Conservation (phyloP, 2,797 vertebrate species). For the Otus scops region DNA sequence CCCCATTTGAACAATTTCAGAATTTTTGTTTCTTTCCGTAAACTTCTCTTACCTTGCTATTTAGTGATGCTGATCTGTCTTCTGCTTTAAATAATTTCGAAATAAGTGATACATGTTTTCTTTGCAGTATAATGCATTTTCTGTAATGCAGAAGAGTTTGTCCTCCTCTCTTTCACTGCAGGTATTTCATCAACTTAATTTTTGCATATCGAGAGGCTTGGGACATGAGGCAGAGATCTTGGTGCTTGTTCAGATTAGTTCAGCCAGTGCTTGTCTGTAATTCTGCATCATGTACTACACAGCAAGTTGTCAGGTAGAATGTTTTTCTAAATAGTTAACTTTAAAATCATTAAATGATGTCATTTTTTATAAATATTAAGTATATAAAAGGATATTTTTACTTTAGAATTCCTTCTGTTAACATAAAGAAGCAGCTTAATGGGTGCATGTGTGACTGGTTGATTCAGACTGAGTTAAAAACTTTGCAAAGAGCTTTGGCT, state of each 20-base stretch:
- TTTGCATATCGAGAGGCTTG: not conserved
- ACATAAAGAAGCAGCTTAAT: not conserved
- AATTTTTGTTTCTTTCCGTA: not conserved
- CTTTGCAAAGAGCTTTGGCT: not conserved
- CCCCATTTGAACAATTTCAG: not conserved
- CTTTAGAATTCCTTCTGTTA: not conserved
- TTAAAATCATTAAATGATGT: not conserved
- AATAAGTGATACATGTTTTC: not conserved
- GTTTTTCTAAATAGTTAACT: not conserved
- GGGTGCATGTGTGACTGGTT: not conserved
- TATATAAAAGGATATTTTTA: not conserved
- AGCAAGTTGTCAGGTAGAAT: not conserved
- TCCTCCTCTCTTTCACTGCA: not conserved
- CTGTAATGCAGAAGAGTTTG: not conserved
- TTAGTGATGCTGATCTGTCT: not conserved
- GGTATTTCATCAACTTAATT: not conserved
- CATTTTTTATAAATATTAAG: not conserved
- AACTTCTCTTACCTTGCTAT: not conserved
- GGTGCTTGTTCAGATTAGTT: not conserved
- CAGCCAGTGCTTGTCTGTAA: not conserved
- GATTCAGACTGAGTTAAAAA: not conserved
- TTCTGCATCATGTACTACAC: not conserved
- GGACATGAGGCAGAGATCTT: not conserved
- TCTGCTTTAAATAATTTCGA: not conserved
- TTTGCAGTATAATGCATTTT: not conserved